These are phyloP conservation scores for Dromococcyx pavoninus DNA, from an alignment of 2,797 vertebrate genomes.

Conservation along the genomic window DNA sequence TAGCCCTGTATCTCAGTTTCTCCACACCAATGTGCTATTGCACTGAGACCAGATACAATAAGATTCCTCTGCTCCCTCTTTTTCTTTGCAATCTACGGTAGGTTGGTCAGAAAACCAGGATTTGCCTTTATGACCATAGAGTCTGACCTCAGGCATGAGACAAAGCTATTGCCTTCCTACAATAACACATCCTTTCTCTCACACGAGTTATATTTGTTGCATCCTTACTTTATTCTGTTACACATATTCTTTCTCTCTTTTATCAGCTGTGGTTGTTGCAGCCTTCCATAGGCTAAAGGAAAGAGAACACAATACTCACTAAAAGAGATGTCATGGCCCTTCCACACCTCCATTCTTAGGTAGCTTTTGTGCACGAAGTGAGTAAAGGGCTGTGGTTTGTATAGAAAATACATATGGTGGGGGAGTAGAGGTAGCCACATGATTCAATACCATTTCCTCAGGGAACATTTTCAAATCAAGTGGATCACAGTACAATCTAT, in stretches of 20 bases:
- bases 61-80: neutral
- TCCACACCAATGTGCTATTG: neutral
- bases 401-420: neutral
- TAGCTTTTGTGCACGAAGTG: conserved; percentile 3
- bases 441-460: neutral
- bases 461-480: neutral
- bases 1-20: neutral
- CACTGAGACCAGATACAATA: neutral
- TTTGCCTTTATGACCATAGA: neutral
- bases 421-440: neutral
- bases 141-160: neutral
- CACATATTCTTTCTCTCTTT: neutral
- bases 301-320: neutral
- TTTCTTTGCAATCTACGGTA: neutral
- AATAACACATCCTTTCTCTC: neutral
- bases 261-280: neutral
- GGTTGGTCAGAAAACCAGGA: neutral
- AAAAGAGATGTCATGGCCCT: neutral
- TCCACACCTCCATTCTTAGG: neutral
- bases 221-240: neutral
- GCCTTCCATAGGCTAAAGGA: neutral
- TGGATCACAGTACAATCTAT: neutral
- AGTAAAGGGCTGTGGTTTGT: neutral
- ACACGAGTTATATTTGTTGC: neutral
- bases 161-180: neutral